Base-by-base conservation (phyloP, 2,113 vertebrate genomes). In the Lamprotornis superbus region DNA sequence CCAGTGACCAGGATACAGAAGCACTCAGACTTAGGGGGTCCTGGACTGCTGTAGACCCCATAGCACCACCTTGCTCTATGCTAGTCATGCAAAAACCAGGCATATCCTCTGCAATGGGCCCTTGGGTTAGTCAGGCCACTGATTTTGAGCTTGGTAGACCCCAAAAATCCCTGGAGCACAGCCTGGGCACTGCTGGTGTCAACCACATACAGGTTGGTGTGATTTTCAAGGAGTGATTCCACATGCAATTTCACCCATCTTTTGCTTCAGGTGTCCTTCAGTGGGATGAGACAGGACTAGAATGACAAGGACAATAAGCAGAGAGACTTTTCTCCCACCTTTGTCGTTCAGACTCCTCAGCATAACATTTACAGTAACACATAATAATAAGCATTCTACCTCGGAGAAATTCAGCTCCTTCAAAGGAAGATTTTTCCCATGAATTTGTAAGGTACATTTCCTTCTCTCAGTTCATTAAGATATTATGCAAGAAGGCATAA, bases 351-450 rank as follows among this genome's bases (percentile, higher is more conserved):
- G 28, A 75, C 15, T 74, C 50, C 44, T 64, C 65, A 83, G 44
- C 68, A 21, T 12, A 67, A 35, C 65, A 57, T 23, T 53, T 59
- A 59, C 55, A 40, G 55, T 40, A 33, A 63, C 63, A 65, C 37
- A 59, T 17, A 49, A 47, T 21, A 69, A 85, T n/a, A 64, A 12
- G 55, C 90, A 92, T 90, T 94, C 95, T 93, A 94, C 97, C 94
- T 95, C 95, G 1, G 84, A 81, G n/a, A 95, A 44, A 21, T 44
- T 83, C 60, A 61, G 42, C 49, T 59, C 47, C n/a, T 81, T 87
- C 30, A 25, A 50, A 59, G 46, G 25, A 71, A 44, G 21, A 13
- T 5, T 74, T 65, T 76, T 11, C 10, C 59, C 56, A 37, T 3
- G 7, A 18, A 20, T 67, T 21, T 49, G 1, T 56, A 52, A 49